A percentile compares a stretch with the other conserved stretches of the same genome.
phyloP scores from a whole-genome alignment of 1,140 invertebrate genomes.

The Drosophila saltans region DNA sequence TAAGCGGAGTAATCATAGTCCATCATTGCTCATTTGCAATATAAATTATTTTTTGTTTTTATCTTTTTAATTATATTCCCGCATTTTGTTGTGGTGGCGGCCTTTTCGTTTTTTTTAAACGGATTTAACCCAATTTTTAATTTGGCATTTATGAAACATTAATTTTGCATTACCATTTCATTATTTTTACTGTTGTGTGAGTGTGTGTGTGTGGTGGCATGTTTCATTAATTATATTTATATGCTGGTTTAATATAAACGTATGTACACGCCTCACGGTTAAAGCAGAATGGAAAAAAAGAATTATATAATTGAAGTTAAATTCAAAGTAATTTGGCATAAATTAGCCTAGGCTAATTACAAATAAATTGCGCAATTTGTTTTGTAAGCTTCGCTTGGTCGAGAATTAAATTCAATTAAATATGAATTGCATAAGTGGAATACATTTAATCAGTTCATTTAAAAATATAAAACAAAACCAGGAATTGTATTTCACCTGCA shows the following conservation, averaged over 20 bases:
- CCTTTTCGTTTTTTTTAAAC: conserved; percentile 7
- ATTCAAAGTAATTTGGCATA: conserved; percentile 52
- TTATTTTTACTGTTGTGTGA: not conserved
- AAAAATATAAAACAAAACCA: not conserved
- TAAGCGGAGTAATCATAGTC: no score
- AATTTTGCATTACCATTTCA: conserved; percentile 43
- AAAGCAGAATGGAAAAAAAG: not conserved
- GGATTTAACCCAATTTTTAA: conserved; percentile 54
- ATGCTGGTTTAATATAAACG: conserved; percentile 48
- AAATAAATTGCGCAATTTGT: conserved; percentile 68
- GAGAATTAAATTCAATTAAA: conserved; percentile 35
- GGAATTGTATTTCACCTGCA: not conserved
- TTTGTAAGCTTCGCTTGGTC: conserved; percentile 27
- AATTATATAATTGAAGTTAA: not conserved
- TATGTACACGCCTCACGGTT: conserved; percentile 23
- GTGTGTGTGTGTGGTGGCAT: conserved; percentile 6
- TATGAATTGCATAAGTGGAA: conserved; percentile 19
- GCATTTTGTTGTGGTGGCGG: conserved; percentile 34
- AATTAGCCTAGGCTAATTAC: conserved; percentile 68
- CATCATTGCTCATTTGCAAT: no score
- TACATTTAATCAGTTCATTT: conserved; percentile 16
- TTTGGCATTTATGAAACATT: conserved; percentile 58
- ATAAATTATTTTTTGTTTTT: not conserved
- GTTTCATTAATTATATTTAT: conserved; percentile 53
- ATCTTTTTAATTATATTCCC: conserved; percentile 1